Evolutionary conservation across 2,888 invertebrate species (phyloP).

Genomic region (Geotrupes spiniger): DNA sequence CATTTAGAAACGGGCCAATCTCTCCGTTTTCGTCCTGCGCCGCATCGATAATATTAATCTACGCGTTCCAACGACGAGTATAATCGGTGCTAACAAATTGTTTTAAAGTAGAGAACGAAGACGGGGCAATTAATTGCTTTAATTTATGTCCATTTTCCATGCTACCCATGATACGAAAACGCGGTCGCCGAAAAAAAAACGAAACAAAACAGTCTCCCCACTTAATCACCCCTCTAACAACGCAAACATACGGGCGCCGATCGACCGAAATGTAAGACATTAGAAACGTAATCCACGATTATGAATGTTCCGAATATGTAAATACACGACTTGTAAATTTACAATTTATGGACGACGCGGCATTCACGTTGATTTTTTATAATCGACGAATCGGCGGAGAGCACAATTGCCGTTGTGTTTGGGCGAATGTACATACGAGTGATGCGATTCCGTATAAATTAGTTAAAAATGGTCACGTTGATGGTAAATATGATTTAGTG

Average conservation of each 20-base stretch:
- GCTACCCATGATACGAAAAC: constrained; percentile 15
- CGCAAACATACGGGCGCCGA: constrained; percentile 11
- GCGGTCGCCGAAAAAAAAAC: constrained; percentile 1
- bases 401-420: too few relatives aligned
- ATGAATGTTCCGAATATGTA: constrained; percentile 36
- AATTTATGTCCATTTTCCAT: constrained; percentile 18
- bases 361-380: too few relatives aligned
- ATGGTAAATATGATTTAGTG: constrained; percentile 2
- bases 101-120: constrained; percentile 13
- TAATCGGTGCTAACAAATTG: constrained; percentile 15
- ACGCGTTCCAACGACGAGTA: too few relatives aligned
- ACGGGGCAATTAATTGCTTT: constrained; percentile 14
- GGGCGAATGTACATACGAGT: too few relatives aligned
- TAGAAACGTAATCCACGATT: constrained; percentile 29
- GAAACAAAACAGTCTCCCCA: neutral
- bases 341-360: too few relatives aligned
- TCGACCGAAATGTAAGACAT: constrained; percentile 30
- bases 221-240: constrained; percentile 2
- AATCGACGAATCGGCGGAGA: too few relatives aligned
- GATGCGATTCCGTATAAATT: neutral
- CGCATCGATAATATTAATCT: too few relatives aligned
- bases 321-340: constrained; percentile 20
- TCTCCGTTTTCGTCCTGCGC: too few relatives aligned
- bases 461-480: neutral
- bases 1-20: too few relatives aligned